A percentile compares a stretch with the other conserved stretches of the same genome.
These are phyloP conservation scores for Clamator glandarius DNA, from an alignment of 2,797 vertebrate genomes.

Conservation along the genomic window DNA sequence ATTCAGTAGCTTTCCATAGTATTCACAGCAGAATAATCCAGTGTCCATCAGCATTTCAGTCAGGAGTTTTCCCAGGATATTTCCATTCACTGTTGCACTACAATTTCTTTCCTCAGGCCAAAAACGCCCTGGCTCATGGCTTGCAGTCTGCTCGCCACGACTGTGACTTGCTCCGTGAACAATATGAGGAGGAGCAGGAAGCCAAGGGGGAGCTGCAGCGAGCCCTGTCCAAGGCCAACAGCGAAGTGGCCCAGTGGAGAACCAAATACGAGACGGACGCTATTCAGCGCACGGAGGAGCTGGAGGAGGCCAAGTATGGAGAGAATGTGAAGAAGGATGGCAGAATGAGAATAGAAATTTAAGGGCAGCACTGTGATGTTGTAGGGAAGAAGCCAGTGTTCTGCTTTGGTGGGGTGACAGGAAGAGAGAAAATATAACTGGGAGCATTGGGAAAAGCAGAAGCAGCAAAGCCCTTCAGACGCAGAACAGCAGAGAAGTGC, in stretches of 20 bases:
- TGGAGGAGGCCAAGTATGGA: conserved; percentile 81
- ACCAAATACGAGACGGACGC: conserved; percentile 80
- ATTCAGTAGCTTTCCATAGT: background rate
- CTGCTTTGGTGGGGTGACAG: background rate
- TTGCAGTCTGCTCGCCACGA: conserved; percentile 79
- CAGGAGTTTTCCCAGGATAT: background rate
- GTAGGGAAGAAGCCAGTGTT: conserved; percentile 74
- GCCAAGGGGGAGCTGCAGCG: conserved; percentile 69
- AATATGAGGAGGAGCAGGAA: conserved; percentile 81
- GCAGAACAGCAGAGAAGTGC: background rate
- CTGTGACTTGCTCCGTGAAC: conserved; percentile 80
- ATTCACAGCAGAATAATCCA: background rate
- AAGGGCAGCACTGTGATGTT: background rate
- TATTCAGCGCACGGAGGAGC: conserved; percentile 78
- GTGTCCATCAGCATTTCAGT: too few species aligned
- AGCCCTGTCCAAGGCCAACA: conserved; percentile 77
- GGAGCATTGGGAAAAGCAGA: background rate
- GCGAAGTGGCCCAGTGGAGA: conserved; percentile 79
- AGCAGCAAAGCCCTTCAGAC: background rate
- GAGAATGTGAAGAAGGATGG: conserved; percentile 52
- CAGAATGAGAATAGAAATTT: background rate
- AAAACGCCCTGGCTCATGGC: conserved; percentile 71
- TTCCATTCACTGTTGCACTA: background rate
- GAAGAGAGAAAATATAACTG: background rate
- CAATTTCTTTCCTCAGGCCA: background rate